A percentile compares a stretch with the other conserved stretches of the same genome.
These are phyloP conservation scores for Rhagonycha fulva DNA, from an alignment of 2,888 invertebrate genomes.

Conservation along the genomic window DNA sequence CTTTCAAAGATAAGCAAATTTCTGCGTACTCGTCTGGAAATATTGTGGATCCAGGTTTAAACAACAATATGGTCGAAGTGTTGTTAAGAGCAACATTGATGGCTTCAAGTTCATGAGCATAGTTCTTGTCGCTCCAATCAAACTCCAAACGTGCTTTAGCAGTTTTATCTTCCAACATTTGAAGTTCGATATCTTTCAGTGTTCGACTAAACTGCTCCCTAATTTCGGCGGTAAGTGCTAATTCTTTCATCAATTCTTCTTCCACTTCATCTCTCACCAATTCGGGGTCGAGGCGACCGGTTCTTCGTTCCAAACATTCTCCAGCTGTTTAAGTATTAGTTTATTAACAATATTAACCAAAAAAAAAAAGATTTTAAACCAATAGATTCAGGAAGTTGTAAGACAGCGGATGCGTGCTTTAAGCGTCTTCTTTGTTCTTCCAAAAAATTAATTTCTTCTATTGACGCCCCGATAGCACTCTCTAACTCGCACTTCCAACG, in stretches of 20 bases:
- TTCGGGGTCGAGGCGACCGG: slow-evolving; percentile 72
- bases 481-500: slow-evolving; percentile 79
- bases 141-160: slow-evolving; percentile 83
- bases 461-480: slow-evolving; percentile 67
- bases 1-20: not conserved
- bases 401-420: slow-evolving; percentile 68
- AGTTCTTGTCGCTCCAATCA: slow-evolving; percentile 90
- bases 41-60: slow-evolving; percentile 79
- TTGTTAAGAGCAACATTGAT: slow-evolving; percentile 71
- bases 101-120: slow-evolving; percentile 78
- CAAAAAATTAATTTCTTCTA: slow-evolving; percentile 70
- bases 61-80: slow-evolving; percentile 71
- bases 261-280: slow-evolving; percentile 77
- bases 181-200: slow-evolving; percentile 68
- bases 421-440: slow-evolving; percentile 71
- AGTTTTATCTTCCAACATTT: slow-evolving; percentile 74
- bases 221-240: slow-evolving; percentile 72
- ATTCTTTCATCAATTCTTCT: slow-evolving; percentile 76
- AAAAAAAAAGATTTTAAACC: slow-evolving; percentile 45
- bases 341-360: not conserved
- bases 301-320: slow-evolving; percentile 74
- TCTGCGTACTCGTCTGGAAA: slow-evolving; percentile 71
- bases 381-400: slow-evolving; percentile 75
- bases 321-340: slow-evolving; percentile 53
- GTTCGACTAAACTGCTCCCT: slow-evolving; percentile 65